phyloP scores from a whole-genome alignment of 2,113 vertebrate species.

The Malaclemys terrapin region DNA sequence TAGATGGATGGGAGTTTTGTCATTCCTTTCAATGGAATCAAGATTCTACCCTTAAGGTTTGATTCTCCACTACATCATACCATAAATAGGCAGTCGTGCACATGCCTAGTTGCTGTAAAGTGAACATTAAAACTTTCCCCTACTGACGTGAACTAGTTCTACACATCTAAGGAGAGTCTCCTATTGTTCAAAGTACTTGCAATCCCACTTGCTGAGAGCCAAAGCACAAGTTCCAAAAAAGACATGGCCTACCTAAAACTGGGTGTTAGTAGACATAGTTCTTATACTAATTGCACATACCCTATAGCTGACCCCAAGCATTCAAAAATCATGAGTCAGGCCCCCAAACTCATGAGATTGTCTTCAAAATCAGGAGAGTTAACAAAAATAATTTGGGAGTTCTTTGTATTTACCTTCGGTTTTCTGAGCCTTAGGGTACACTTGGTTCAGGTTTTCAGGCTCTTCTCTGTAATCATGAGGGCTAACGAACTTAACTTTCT shows the following conservation, averaged over 20 bases:
- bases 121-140: background rate
- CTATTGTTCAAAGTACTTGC: background rate
- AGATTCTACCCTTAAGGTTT: background rate
- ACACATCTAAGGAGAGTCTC: background rate
- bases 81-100: background rate
- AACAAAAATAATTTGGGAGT: background rate
- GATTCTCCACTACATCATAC: background rate
- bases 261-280: conserved; percentile 12
- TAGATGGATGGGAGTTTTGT: background rate
- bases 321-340: background rate
- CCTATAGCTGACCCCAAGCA: background rate
- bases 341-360: background rate
- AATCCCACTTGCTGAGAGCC: background rate
- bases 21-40: background rate
- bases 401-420: background rate
- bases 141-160: background rate
- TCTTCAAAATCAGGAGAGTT: background rate
- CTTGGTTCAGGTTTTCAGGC: background rate
- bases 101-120: background rate
- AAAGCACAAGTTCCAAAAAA: background rate
- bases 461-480: background rate
- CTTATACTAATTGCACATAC: background rate
- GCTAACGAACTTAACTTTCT: background rate
- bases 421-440: rapidly evolving
- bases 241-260: background rate